phyloP scores from a whole-genome alignment of 2,797 vertebrate genomes.

The Pantherophis vulpinus region DNA sequence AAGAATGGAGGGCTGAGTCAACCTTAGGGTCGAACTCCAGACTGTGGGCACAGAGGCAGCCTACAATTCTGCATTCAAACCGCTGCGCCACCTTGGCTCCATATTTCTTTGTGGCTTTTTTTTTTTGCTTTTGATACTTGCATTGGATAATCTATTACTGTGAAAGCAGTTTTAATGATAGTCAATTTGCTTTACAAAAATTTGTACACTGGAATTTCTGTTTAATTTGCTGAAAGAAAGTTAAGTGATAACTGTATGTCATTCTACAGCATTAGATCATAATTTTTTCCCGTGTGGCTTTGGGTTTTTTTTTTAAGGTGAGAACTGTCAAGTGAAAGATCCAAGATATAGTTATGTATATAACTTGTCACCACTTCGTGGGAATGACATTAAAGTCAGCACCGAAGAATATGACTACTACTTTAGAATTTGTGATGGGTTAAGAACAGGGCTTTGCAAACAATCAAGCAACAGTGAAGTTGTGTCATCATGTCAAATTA shows the following conservation, averaged over 20 bases:
- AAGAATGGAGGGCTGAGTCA: neutral
- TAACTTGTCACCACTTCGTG: constrained; percentile 80
- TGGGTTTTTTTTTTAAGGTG: constrained; percentile 70
- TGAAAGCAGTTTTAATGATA: neutral
- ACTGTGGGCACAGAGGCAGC: neutral
- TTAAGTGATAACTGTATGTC: neutral
- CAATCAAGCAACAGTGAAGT: neutral
- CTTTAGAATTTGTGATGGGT: constrained; percentile 82
- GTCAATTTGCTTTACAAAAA: neutral
- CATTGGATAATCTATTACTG: neutral
- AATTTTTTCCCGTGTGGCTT: neutral
- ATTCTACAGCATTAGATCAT: neutral
- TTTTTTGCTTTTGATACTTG: neutral
- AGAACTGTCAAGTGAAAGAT: constrained; percentile 84
- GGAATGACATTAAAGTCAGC: constrained; percentile 69
- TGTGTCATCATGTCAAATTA: constrained; percentile 86
- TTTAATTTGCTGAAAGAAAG: neutral
- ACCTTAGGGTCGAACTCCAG: neutral
- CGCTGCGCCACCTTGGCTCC: neutral
- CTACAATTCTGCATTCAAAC: neutral
- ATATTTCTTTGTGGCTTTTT: neutral
- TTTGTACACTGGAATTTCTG: neutral
- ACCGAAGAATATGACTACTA: constrained; percentile 80
- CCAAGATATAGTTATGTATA: constrained; percentile 82
- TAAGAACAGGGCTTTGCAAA: constrained; percentile 70